Percentiles rank a stretch among this genome's conserved stretches.
phyloP scores from a whole-genome alignment of 1,140 invertebrate species.

The Yoshiicerus persimilis region DNA sequence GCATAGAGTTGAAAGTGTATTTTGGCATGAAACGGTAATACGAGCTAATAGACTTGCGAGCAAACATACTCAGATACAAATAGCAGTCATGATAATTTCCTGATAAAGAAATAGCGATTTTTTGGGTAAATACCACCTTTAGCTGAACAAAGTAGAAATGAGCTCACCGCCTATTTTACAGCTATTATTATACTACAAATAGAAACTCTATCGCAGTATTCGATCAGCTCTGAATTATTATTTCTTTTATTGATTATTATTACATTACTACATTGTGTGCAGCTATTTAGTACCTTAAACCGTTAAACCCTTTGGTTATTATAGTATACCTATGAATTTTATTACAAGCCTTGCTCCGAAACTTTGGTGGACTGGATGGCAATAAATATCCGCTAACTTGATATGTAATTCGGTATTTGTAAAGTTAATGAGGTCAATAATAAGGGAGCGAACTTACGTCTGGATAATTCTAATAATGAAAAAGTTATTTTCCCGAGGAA shows the following conservation, averaged over 20 bases:
- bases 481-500: background rate
- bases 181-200: background rate
- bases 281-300: too few species aligned
- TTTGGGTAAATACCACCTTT: background rate
- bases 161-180: background rate
- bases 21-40: slow-evolving; percentile 15
- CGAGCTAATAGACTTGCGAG: background rate
- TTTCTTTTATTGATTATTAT: background rate
- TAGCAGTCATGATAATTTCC: background rate
- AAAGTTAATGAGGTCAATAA: background rate
- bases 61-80: background rate
- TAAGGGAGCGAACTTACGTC: background rate
- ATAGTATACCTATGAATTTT: too few species aligned
- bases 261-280: background rate
- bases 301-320: too few species aligned
- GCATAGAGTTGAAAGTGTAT: slow-evolving; percentile 1
- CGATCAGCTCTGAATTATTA: background rate
- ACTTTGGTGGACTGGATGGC: background rate
- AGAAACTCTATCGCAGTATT: background rate
- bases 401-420: background rate
- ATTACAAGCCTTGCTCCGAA: too few species aligned
- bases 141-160: background rate
- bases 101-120: background rate
- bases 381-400: background rate
- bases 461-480: background rate